phyloP scores from a whole-genome alignment of 1,140 invertebrate genomes.

The Spodoptera frugiperda region DNA sequence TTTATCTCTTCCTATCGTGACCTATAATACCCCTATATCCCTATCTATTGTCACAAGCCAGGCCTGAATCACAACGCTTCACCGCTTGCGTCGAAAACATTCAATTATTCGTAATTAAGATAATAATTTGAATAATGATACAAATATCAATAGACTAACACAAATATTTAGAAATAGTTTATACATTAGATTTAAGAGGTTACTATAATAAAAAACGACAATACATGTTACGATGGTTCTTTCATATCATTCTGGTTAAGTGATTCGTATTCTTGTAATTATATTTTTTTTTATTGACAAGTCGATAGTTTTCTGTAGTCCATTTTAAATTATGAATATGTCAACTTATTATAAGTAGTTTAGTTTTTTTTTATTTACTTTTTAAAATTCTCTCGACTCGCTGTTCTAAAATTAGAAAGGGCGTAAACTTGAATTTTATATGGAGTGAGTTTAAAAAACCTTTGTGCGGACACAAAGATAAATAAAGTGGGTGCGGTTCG shows the following conservation, averaged over 20 bases:
- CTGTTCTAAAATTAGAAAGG: too few species aligned
- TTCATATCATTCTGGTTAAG: constrained; percentile 70
- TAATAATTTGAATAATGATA: constrained; percentile 45
- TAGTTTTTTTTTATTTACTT: too few species aligned
- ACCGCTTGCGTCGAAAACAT: constrained; percentile 32
- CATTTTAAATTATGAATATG: too few species aligned
- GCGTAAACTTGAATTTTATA: too few species aligned
- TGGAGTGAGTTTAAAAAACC: constrained; percentile 7
- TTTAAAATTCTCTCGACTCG: too few species aligned
- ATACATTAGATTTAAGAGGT: constrained; percentile 64
- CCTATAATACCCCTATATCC: not conserved
- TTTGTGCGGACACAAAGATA: constrained; percentile 3
- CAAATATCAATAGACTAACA: constrained; percentile 49
- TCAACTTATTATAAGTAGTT: too few species aligned
- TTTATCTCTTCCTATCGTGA: not conserved
- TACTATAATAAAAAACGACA: constrained; percentile 78
- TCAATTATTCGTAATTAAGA: constrained; percentile 44
- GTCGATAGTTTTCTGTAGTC: not conserved
- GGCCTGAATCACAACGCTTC: constrained; percentile 32
- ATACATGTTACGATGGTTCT: constrained; percentile 76
- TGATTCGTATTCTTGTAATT: constrained; percentile 25
- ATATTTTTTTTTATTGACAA: not conserved
- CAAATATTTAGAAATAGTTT: constrained; percentile 50
- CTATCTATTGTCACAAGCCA: constrained; percentile 12
- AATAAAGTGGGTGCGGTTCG: constrained; percentile 13